Evolutionary conservation across 2,113 vertebrate species (phyloP).

Genomic region (Tupaia chinensis): DNA sequence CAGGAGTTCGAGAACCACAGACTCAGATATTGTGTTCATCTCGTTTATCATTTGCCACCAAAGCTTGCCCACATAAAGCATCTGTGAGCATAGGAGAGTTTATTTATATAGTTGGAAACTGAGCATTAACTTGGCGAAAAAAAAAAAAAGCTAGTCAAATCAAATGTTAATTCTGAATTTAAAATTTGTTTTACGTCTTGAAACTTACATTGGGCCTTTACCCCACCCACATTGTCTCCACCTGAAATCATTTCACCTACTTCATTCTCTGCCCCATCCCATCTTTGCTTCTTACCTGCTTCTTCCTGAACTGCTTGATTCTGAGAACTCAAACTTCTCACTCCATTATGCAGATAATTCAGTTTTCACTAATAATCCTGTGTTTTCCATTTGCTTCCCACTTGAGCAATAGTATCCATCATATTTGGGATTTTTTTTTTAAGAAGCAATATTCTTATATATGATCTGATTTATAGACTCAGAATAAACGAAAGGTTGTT

Average conservation of each 20-base stretch:
- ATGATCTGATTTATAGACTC: background rate
- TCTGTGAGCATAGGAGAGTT: background rate
- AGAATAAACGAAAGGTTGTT: background rate
- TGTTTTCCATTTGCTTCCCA: background rate
- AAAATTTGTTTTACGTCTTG: background rate
- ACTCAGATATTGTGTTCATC: background rate
- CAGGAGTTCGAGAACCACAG: background rate
- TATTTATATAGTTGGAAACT: background rate
- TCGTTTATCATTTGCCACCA: background rate
- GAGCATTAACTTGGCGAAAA: background rate
- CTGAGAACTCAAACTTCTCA: background rate
- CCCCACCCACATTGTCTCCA: background rate
- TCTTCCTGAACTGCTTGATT: background rate
- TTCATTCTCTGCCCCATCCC: no score
- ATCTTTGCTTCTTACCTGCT: background rate
- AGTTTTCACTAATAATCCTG: background rate
- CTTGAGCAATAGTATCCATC: background rate
- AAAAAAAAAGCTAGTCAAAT: background rate
- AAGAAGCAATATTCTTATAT: background rate
- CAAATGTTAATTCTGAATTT: background rate
- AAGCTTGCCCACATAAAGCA: background rate
- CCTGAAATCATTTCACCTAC: background rate
- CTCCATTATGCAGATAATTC: background rate
- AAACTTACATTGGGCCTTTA: background rate
- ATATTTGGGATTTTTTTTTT: background rate